Percentiles rank a stretch among this genome's conserved stretches.
phyloP scores from a whole-genome alignment of 2,888 invertebrate species.

The Leuctra nigra region DNA sequence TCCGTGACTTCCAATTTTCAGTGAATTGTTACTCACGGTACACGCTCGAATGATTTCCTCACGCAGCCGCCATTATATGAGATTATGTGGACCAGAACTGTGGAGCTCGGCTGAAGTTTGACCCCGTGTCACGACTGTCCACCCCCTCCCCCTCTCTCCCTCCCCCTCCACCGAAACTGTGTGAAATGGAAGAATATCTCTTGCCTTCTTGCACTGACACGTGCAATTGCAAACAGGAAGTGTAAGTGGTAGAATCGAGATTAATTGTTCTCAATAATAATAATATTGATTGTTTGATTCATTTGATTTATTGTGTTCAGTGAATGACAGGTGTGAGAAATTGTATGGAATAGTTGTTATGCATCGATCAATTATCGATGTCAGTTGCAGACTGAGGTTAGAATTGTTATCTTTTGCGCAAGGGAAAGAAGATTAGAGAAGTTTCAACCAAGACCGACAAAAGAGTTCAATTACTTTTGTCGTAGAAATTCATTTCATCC shows the following conservation, averaged over 20 bases:
- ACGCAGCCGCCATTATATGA: constrained; percentile 6
- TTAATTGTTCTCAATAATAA: not conserved
- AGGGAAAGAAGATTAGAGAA: too few relatives aligned
- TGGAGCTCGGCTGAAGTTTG: not conserved
- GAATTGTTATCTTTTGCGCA: not conserved
- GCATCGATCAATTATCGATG: too few relatives aligned
- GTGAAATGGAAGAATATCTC: not conserved
- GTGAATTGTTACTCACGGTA: constrained; percentile 7
- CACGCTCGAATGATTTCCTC: not conserved
- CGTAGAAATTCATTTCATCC: too few relatives aligned
- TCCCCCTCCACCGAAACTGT: not conserved
- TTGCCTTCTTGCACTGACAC: not conserved
- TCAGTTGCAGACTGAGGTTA: not conserved
- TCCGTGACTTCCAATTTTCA: constrained; percentile 8
- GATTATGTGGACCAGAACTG: constrained; percentile 9
- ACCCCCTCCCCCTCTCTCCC: not conserved
- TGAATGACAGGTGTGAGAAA: not conserved
- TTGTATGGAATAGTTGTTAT: not conserved
- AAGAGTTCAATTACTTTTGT: too few relatives aligned
- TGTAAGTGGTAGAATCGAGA: not conserved
- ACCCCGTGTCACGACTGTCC: constrained; percentile 4
- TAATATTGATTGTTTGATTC: constrained; percentile 1
- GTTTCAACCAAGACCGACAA: too few relatives aligned
- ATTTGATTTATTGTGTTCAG: not conserved
- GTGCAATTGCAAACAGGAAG: not conserved